Evolutionary conservation across 2,113 vertebrate genomes (phyloP), one percentile per base, ranked within the genome.

Genomic region (Hirundichthys speculiger): DNA sequence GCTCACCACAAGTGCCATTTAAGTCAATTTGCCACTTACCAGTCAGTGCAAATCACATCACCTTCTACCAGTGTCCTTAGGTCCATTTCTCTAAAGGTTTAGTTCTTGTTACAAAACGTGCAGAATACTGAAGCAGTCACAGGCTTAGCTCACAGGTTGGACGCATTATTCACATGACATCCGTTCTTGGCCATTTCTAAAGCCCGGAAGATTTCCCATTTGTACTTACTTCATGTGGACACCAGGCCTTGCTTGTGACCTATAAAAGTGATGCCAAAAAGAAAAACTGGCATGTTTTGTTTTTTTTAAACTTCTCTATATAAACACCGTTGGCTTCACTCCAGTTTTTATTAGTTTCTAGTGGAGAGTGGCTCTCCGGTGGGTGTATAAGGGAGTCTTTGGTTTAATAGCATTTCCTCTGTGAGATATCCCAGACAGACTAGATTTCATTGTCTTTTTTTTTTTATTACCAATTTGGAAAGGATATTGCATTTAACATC

Each of bases 271-370:
- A n/a, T n/a, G n/a, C n/a, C n/a, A n/a, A n/a, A n/a, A n/a, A n/a
- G n/a, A n/a, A n/a, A n/a, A n/a, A n/a, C n/a, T n/a, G n/a, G n/a
- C n/a, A n/a, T n/a, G n/a, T n/a, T n/a, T n/a, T n/a, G n/a, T n/a
- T n/a, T n/a, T n/a, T n/a, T 30, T 50, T 70, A 11, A 45, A 4
- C 12, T 14, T 61, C 19, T 22, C 2, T 27, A 2, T 38, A 43
- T 12, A 46, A 9, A 50, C 13, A 5, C 2, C 56, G 22, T 38
- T 25, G 12, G 15, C 22, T 13, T 65, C 40, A 14, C 21, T 14
- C 14, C 5, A 7, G 7, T 42, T 8, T 19, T 49, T 15, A 51
- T 65, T 66, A 63, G 62, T 62, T 48, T 68, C 15, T 46, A 27
- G 5, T 30, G 46, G 34, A 59, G 22, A 52, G 61, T 53, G 7